Evolutionary conservation across 1,140 invertebrate species (phyloP).

Genomic region (Pseudomyrmex cubaensis): DNA sequence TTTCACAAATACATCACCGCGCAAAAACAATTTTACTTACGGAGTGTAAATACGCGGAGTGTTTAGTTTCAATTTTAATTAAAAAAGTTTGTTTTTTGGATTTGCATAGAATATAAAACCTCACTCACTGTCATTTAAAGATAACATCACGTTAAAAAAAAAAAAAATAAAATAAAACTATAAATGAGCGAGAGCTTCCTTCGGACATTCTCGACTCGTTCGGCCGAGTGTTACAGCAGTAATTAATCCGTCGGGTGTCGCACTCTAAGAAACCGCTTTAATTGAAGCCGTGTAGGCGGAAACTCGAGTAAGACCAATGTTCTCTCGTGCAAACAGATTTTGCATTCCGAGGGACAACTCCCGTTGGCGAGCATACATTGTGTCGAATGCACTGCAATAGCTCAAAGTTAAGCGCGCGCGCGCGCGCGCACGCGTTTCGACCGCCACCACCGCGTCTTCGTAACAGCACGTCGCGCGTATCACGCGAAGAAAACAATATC

Average conservation of each 20-base stretch:
- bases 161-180: background rate
- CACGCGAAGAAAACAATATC: constrained; percentile 2
- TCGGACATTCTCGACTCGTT: background rate
- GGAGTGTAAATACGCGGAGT: no score
- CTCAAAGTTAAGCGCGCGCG: constrained; percentile 25
- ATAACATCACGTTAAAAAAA: no score
- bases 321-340: constrained; percentile 52
- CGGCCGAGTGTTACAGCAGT: background rate
- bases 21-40: no score
- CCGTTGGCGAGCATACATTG: constrained; percentile 4
- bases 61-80: no score
- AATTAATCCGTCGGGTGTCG: constrained; percentile 24
- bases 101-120: no score
- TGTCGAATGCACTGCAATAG: constrained; percentile 24
- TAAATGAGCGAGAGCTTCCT: background rate
- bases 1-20: no score
- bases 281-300: constrained; percentile 40
- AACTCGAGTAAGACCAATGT: constrained; percentile 31
- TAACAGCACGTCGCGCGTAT: background rate
- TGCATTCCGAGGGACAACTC: constrained; percentile 25
- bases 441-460: background rate
- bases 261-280: constrained; percentile 45
- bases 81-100: no score
- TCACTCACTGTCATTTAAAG: no score
- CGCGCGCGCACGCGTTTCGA: background rate